A percentile compares a stretch with the other conserved stretches of the same genome.
phyloP scores from a whole-genome alignment of 2,888 invertebrate species.

The Acrobasis suavella region DNA sequence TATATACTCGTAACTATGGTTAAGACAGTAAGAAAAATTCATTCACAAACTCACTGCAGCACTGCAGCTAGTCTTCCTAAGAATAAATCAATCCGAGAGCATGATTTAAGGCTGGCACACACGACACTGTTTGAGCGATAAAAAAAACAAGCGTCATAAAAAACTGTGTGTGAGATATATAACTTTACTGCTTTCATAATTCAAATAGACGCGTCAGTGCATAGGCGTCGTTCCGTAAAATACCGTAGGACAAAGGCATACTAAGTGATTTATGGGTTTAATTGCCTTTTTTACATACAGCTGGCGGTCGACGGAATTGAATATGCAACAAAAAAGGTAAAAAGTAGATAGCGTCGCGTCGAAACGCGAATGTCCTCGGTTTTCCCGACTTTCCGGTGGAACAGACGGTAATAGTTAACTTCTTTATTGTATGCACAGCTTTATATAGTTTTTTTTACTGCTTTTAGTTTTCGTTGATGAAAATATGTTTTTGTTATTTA shows the following conservation, averaged over 20 bases:
- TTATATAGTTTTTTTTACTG: neutral
- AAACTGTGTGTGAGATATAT: slow-evolving; percentile 67
- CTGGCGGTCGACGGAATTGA: slow-evolving; percentile 63
- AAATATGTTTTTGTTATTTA: too few species aligned
- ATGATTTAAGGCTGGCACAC: slow-evolving; percentile 67
- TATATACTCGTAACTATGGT: neutral
- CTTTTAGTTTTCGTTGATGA: neutral
- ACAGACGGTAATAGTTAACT: slow-evolving; percentile 14
- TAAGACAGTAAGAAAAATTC: slow-evolving; percentile 1
- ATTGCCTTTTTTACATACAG: slow-evolving; percentile 65
- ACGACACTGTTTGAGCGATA: slow-evolving; percentile 56
- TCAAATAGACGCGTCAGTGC: slow-evolving; percentile 70
- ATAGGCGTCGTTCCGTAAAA: slow-evolving; percentile 61
- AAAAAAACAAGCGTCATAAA: slow-evolving; percentile 70
- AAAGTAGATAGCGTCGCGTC: slow-evolving; percentile 36
- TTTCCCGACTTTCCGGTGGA: slow-evolving; percentile 29
- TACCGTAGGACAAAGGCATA: slow-evolving; percentile 50
- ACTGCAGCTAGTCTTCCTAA: slow-evolving; percentile 1
- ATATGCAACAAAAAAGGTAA: slow-evolving; percentile 70
- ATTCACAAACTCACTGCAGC: slow-evolving; percentile 30
- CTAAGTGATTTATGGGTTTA: slow-evolving; percentile 75
- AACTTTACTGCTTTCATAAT: slow-evolving; percentile 74
- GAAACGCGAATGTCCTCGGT: slow-evolving; percentile 47
- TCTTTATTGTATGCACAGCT: neutral
- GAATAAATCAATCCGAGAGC: slow-evolving; percentile 60